A percentile compares a stretch with the other conserved stretches of the same genome.
Conservation (phyloP, 2,888 invertebrate species). For the Sipha maydis region DNA sequence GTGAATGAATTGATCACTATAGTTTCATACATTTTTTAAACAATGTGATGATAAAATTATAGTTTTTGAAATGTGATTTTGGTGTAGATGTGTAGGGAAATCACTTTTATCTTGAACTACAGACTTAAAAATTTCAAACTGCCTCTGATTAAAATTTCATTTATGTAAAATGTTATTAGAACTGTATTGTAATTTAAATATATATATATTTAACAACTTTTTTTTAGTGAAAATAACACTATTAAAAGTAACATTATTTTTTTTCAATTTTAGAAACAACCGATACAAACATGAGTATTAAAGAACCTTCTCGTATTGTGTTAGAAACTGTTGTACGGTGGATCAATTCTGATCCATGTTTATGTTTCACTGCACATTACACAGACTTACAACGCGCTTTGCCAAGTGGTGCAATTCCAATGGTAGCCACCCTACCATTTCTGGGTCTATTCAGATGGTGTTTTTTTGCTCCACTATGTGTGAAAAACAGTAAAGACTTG, state of each 20-base stretch:
- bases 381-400: slow-evolving; percentile 74
- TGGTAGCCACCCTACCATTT: slow-evolving; percentile 84
- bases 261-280: slow-evolving; percentile 38
- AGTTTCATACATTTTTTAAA: too few species aligned
- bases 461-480: slow-evolving; percentile 75
- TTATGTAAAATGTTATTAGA: neutral
- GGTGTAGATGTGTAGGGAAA: too few species aligned
- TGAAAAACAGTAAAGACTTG: slow-evolving; percentile 65
- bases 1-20: too few species aligned
- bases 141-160: too few species aligned
- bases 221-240: neutral
- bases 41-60: too few species aligned
- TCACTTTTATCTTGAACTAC: too few species aligned
- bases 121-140: too few species aligned
- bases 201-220: too few species aligned
- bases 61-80: too few species aligned
- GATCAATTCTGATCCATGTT: slow-evolving; percentile 75
- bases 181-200: neutral
- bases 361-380: slow-evolving; percentile 75
- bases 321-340: slow-evolving; percentile 78
- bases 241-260: neutral
- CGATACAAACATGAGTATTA: slow-evolving; percentile 22
- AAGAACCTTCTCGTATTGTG: slow-evolving; percentile 68
- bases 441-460: slow-evolving; percentile 84
- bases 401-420: slow-evolving; percentile 83